Evolutionary conservation across 2,888 invertebrate genomes (phyloP), one percentile per base, ranked within the genome.

Genomic region (Dicyrtomina minuta): DNA sequence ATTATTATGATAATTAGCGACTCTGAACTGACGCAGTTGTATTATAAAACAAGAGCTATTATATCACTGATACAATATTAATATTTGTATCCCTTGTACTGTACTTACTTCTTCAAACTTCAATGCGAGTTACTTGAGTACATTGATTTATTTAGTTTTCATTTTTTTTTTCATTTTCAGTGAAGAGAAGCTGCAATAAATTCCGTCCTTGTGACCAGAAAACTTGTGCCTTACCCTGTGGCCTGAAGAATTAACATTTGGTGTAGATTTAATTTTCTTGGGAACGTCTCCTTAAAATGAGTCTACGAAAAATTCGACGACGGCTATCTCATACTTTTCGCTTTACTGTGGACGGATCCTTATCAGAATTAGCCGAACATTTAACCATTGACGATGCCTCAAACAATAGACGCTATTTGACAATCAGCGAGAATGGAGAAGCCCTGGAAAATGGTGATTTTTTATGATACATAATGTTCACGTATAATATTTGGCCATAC

Each of bases 311-410:
- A 75, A 79, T 81, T 66, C 77, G 80, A 27, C 77, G 81, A 53
- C 76, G 81, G 49, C 76, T 81, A 53, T 81, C 81, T 20, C 80
- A 80, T 70, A 81, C 81, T 17, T 81, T 81, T 77, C 79, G 80
- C 27, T 79, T 80, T 70, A 79, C 79, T 41, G 77, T 79, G 51
- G 79, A 79, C 69, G 79, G 79, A 33, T 79, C 79, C 13, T 70
- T 80, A 43, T 79, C 79, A 12, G 80, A 79, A 70, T 75, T 81
- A 24, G 80, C 80, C 3, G 80, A 80, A 69, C 80, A 80, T 70
- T 77, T 80, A 55, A 79, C 80, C 10, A 79, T 80, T 46, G 80
- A 80, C 68, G 81, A 81, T 69, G 43, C 72, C 26, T 70, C 71
- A 24, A 71, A 70, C 65, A 77, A 77, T 70, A 72, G 77, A 27